Conservation (phyloP, 2,888 invertebrate species). For the Tridacna gigas region DNA sequence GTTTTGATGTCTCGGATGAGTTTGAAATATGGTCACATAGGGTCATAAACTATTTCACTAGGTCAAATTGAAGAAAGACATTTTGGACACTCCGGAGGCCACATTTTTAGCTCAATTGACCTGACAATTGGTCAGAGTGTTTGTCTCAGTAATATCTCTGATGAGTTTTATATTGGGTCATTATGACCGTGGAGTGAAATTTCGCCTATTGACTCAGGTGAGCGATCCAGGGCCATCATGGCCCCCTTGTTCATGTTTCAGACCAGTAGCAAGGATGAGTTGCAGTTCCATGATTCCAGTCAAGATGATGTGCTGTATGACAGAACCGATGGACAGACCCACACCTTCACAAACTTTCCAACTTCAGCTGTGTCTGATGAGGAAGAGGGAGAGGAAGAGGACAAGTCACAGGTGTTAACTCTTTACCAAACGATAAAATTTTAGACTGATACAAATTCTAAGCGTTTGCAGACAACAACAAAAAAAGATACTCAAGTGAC, state of each 20-base stretch:
- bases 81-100: no score
- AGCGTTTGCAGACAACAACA: background rate
- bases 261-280: slow-evolving; percentile 43
- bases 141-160: no score
- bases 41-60: no score
- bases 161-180: no score
- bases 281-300: slow-evolving; percentile 54
- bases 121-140: no score
- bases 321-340: slow-evolving; percentile 74
- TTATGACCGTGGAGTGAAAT: no score
- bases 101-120: no score
- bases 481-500: background rate
- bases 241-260: slow-evolving; percentile 34
- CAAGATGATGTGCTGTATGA: slow-evolving; percentile 62
- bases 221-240: no score
- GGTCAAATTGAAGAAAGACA: no score
- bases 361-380: slow-evolving; percentile 80
- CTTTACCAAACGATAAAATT: background rate
- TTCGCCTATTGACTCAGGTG: no score
- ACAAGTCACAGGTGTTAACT: slow-evolving; percentile 78
- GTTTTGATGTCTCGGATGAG: no score
- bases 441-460: background rate
- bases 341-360: slow-evolving; percentile 83
- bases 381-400: slow-evolving; percentile 79
- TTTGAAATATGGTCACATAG: no score